A percentile compares a stretch with the other conserved stretches of the same genome.
phyloP scores from a whole-genome alignment of 2,797 vertebrate species.

The Platyrinchus mystaceus region DNA sequence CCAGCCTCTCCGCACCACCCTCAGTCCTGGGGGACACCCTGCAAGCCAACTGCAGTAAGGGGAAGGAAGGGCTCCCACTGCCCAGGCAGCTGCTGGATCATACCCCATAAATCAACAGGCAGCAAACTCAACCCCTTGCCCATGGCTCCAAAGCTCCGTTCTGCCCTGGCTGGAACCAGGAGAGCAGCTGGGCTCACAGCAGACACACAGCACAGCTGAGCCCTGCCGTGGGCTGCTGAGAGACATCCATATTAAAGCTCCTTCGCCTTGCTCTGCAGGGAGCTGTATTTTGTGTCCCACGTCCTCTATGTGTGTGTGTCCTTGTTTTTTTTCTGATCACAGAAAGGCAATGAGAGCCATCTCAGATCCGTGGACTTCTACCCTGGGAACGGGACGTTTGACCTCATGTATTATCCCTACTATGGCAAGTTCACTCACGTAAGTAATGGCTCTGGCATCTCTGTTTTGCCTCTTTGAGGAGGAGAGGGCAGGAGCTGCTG shows the following conservation, averaged over 20 bases:
- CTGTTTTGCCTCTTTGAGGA: background rate
- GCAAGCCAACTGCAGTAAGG: background rate
- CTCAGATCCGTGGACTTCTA: constrained; percentile 87
- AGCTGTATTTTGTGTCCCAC: background rate
- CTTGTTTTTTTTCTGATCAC: constrained; percentile 37
- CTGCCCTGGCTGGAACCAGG: background rate
- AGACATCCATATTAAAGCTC: background rate
- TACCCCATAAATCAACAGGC: background rate
- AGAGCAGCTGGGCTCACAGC: background rate
- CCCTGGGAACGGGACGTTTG: constrained; percentile 86
- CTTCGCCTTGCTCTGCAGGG: background rate
- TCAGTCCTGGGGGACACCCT: background rate
- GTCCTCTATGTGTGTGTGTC: no score
- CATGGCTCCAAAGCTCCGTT: accelerated
- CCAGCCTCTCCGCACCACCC: background rate
- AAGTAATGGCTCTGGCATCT: constrained; percentile 68
- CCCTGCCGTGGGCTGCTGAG: background rate
- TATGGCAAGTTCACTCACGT: constrained; percentile 95
- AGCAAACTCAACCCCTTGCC: background rate
- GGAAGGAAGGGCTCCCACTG: background rate
- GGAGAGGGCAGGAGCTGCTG: background rate
- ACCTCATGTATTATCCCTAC: constrained; percentile 94
- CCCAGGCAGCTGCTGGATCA: background rate
- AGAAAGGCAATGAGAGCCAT: constrained; percentile 88
- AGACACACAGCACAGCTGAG: background rate